Evolutionary conservation across 2,797 vertebrate species (phyloP).

Genomic region (Rhabdophis nuchalis): DNA sequence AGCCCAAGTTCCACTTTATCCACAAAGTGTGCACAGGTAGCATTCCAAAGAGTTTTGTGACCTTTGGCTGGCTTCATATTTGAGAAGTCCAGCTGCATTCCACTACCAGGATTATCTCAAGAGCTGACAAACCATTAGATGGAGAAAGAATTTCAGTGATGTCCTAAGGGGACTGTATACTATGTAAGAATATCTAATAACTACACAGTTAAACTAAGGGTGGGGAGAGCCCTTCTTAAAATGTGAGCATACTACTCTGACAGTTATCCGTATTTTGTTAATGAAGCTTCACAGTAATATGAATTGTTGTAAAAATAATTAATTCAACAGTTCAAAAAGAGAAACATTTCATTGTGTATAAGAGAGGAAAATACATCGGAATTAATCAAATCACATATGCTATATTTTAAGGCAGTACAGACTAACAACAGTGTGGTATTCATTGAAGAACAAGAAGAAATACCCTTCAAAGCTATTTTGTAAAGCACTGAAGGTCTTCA

Average conservation of each 20-base stretch:
- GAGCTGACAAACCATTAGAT: constrained; percentile 32
- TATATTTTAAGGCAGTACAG: not conserved
- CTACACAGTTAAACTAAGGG: not conserved
- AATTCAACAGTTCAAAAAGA: not conserved
- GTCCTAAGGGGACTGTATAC: constrained; percentile 14
- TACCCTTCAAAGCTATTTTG: not conserved
- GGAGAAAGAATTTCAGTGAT: constrained; percentile 10
- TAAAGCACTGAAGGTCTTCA: not conserved
- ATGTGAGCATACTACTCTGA: not conserved
- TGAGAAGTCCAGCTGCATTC: constrained; percentile 45
- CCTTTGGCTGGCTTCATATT: constrained; percentile 10
- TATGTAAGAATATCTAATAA: not conserved
- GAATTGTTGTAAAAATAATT: not conserved
- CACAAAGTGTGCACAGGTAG: constrained; percentile 39
- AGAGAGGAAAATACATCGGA: not conserved
- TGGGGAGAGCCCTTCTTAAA: not conserved
- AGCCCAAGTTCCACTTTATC: not conserved
- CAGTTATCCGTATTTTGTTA: not conserved
- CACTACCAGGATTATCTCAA: constrained; percentile 27
- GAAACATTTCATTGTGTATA: not conserved
- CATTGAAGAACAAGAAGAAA: not conserved
- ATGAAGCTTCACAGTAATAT: not conserved
- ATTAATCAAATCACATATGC: not conserved
- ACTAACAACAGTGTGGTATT: not conserved
- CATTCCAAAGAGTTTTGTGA: constrained; percentile 37